Conservation (phyloP, 2,888 invertebrate genomes). For the Diaperis boleti region DNA sequence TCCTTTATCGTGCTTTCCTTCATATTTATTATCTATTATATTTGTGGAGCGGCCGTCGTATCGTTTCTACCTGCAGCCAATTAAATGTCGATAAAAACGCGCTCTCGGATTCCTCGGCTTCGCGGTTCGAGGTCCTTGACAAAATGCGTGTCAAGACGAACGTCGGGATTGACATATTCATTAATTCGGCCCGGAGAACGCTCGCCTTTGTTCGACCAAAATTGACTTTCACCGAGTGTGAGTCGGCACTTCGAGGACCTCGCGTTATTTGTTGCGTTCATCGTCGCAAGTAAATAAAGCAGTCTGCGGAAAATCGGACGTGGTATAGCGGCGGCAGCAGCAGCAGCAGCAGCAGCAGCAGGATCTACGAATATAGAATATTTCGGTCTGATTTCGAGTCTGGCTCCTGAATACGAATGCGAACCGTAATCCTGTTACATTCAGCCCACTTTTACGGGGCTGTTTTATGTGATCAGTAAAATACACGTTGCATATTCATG, state of each 20-base stretch:
- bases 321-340: neutral
- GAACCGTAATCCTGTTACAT: conserved; percentile 57
- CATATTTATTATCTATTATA: conserved; percentile 60
- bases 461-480: conserved; percentile 61
- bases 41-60: conserved; percentile 36
- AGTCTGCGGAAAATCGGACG: conserved; percentile 25
- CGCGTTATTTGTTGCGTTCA: too few relatives aligned
- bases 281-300: conserved; percentile 36
- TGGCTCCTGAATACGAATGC: conserved; percentile 55
- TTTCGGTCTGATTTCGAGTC: conserved; percentile 55
- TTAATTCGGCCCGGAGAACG: conserved; percentile 2
- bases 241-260: too few relatives aligned
- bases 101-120: neutral
- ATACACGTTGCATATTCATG: conserved; percentile 61
- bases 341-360: conserved; percentile 36
- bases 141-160: too few relatives aligned
- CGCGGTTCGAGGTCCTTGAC: too few relatives aligned
- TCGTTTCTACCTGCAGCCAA: conserved; percentile 4
- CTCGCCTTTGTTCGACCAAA: conserved; percentile 9
- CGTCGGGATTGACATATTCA: too few relatives aligned
- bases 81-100: neutral
- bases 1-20: conserved; percentile 58
- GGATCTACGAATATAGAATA: conserved; percentile 57
- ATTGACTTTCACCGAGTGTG: conserved; percentile 14
- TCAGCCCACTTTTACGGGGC: conserved; percentile 57